Conservation (phyloP, 1,140 invertebrate genomes). For the Onthophagus taurus region DNA sequence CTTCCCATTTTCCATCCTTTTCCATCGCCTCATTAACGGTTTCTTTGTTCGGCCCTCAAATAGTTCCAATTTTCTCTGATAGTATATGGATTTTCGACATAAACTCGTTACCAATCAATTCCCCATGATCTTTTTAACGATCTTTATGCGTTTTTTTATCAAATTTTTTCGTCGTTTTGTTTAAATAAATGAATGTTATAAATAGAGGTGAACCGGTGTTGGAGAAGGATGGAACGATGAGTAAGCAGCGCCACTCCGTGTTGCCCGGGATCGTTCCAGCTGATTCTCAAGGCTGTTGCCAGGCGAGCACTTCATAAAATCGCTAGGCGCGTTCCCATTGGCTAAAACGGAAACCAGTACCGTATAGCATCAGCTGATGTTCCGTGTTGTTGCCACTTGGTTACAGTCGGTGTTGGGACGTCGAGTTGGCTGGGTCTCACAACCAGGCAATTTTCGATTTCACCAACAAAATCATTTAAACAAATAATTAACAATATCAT, state of each 20-base stretch:
- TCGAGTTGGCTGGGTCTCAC: background rate
- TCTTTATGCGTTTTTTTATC: background rate
- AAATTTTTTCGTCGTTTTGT: background rate
- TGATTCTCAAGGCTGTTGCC: conserved; percentile 37
- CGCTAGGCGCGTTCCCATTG: conserved; percentile 25
- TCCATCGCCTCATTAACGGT: no score
- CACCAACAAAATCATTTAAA: background rate
- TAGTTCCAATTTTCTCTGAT: background rate
- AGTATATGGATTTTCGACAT: background rate
- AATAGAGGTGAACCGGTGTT: conserved; percentile 4
- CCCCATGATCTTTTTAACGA: background rate
- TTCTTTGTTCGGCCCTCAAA: background rate
- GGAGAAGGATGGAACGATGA: background rate
- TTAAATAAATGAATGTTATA: background rate
- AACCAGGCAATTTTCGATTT: background rate
- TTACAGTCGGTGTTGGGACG: conserved; percentile 15
- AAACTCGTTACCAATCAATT: background rate
- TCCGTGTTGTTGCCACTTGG: conserved; percentile 17
- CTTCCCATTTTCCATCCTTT: no score
- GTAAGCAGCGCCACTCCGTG: background rate
- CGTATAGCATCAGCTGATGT: conserved; percentile 30
- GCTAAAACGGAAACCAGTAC: conserved; percentile 15
- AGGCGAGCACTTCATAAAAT: conserved; percentile 27
- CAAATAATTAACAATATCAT: background rate
- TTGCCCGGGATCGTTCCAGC: conserved; percentile 31